Conservation (phyloP, 2,888 invertebrate genomes). For the Kuschelorhynchus macadamiae region DNA sequence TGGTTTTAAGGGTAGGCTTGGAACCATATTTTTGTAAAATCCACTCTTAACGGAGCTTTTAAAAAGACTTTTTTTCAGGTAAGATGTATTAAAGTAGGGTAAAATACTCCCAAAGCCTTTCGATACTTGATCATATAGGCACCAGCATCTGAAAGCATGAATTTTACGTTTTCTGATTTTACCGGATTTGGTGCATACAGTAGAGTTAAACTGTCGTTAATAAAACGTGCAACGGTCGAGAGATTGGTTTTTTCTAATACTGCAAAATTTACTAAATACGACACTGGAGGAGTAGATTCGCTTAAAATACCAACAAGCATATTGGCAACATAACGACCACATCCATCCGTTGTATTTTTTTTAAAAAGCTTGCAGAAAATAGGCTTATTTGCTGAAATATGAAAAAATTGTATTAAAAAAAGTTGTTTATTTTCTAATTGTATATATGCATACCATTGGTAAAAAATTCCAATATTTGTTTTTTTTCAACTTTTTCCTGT, state of each 20-base stretch:
- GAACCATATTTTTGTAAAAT: neutral
- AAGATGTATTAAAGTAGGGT: neutral
- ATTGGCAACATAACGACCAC: too few relatives aligned
- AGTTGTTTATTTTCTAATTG: too few relatives aligned
- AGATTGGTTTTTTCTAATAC: conserved; percentile 5
- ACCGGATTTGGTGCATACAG: neutral
- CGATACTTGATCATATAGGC: conserved; percentile 1
- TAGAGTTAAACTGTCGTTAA: conserved; percentile 5
- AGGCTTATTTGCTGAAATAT: too few relatives aligned
- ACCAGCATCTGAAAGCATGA: neutral
- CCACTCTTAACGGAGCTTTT: neutral
- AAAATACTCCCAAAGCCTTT: neutral
- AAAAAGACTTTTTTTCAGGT: neutral
- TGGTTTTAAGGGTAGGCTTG: neutral
- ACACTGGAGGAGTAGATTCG: neutral
- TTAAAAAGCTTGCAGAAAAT: too few relatives aligned
- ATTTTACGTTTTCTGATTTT: conserved; percentile 6
- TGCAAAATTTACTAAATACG: neutral
- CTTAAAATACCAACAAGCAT: neutral
- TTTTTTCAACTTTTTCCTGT: too few relatives aligned
- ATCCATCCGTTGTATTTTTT: too few relatives aligned
- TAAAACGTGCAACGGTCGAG: conserved; percentile 1
- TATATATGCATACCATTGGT: too few relatives aligned
- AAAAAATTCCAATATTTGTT: too few relatives aligned
- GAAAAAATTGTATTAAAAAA: too few relatives aligned